phyloP scores from a whole-genome alignment of 2,797 vertebrate genomes.

The Danio choprae region DNA sequence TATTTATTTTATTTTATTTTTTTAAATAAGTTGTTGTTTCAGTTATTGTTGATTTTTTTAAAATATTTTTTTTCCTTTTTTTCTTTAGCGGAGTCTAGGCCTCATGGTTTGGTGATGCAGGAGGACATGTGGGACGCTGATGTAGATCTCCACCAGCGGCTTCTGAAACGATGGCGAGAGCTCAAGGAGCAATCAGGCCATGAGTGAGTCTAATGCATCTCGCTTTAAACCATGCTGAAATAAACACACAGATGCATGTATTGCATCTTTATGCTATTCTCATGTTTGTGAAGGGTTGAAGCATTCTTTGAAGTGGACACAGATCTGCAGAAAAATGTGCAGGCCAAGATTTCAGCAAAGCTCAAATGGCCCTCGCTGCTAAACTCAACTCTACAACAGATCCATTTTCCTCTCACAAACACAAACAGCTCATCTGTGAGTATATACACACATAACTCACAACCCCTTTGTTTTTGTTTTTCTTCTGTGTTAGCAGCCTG shows the following conservation, averaged over 20 bases:
- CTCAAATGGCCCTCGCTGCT: constrained; percentile 93
- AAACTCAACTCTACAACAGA: constrained; percentile 79
- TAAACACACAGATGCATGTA: not conserved
- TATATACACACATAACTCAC: constrained; percentile 53
- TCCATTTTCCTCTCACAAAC: constrained; percentile 93
- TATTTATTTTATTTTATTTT: not conserved
- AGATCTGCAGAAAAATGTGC: constrained; percentile 94
- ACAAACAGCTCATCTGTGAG: constrained; percentile 96
- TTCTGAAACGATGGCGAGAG: constrained; percentile 89
- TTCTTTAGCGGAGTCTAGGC: constrained; percentile 85
- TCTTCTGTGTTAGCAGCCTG: too few relatives aligned
- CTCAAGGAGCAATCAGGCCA: constrained; percentile 86
- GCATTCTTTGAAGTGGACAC: constrained; percentile 96
- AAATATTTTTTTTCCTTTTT: not conserved
- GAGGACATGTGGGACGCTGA: constrained; percentile 94
- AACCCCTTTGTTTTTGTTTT: too few relatives aligned
- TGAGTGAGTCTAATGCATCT: constrained; percentile 75
- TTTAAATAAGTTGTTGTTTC: not conserved
- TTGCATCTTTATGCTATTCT: constrained; percentile 2
- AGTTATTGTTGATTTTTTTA: too few relatives aligned
- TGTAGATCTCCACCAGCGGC: constrained; percentile 91
- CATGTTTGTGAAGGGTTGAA: constrained; percentile 76
- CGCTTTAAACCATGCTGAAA: not conserved
- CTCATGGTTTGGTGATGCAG: constrained; percentile 85
- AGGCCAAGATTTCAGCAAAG: constrained; percentile 88